Evolutionary conservation across 2,888 invertebrate genomes (phyloP), one percentile per base, ranked within the genome.

Genomic region (Netelia melanura): DNA sequence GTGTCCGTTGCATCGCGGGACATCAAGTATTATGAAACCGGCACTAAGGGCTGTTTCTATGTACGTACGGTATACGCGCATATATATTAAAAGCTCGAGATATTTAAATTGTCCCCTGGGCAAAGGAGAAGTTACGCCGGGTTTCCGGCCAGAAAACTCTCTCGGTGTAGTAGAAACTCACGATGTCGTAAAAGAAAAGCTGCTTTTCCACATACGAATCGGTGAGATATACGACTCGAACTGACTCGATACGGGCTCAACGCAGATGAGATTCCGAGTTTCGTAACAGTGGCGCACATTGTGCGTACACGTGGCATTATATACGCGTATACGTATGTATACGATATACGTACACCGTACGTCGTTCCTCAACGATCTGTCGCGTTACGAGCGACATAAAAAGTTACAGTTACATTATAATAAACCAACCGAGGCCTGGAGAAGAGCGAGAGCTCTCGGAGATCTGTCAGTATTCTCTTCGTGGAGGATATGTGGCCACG

Each of bases 321-420:
- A 44, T 9, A 48, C 21, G 44, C 5, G n/a, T 43, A 17, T 43
- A 17, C 6, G 14, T 38, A 8, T 17, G n/a, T 38, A 38, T 71
- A 79, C 21, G 21, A 21, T 21, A 21, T 21, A 21, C 62, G 54
- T 52, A 43, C 58, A 62, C 52, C 70, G 78, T 74, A 43, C 77
- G 80, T 84, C 77, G 74, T 78, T 70, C 74, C 56, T 71, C 74
- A 76, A 81, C 86, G 80, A 86, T 88, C 85, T 88, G 84, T 86
- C 82, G 82, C 86, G 88, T 91, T 91, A 90, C 91, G 90, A 91
- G 88, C 78, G 87, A 81, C 89, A 90, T 93, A 92, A 92, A 93
- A 93, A 89, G 91, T 92, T 90, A 92, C 88, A 90, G 91, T 92
- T 91, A 91, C 90, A 90, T 91, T 91, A 92, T 91, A 92, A 93